These are phyloP conservation scores for Telenomus remus DNA, from an alignment of 1,140 invertebrate genomes.

Conservation along the genomic window DNA sequence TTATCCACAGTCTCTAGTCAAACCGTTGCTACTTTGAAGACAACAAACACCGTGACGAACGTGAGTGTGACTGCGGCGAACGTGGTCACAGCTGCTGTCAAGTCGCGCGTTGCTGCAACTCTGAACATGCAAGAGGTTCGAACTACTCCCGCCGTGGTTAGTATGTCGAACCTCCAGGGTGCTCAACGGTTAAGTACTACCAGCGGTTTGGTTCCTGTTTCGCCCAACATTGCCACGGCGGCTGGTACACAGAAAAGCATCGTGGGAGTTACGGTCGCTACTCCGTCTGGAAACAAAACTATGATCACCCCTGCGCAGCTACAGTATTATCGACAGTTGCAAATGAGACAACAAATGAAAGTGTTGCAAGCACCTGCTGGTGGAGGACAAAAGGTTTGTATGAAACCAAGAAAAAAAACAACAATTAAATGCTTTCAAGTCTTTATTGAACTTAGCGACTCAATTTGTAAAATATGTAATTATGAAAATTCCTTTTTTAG, in stretches of 20 bases:
- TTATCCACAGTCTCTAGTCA: conserved; percentile 60
- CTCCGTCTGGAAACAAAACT: conserved; percentile 71
- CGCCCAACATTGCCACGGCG: conserved; percentile 61
- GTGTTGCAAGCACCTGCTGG: conserved; percentile 65
- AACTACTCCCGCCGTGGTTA: conserved; percentile 65
- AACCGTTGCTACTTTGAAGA: conserved; percentile 55
- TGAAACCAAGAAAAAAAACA: not conserved
- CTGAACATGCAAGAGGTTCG: conserved; percentile 67
- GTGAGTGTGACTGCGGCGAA: conserved; percentile 53
- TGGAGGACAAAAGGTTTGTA: conserved; percentile 66
- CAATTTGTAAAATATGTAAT: no score
- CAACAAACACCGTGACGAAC: conserved; percentile 60
- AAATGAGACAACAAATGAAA: conserved; percentile 72
- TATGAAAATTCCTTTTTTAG: no score
- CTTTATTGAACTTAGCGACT: no score
- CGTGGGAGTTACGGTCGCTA: conserved; percentile 68
- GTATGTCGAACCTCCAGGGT: conserved; percentile 66
- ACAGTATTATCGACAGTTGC: conserved; percentile 74
- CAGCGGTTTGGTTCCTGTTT: conserved; percentile 63
- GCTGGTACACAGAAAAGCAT: conserved; percentile 65
- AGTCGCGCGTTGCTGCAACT: conserved; percentile 62
- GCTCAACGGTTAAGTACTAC: conserved; percentile 66
- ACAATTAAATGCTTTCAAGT: no score
- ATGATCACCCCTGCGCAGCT: conserved; percentile 76
- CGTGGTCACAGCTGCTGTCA: conserved; percentile 62